These are phyloP conservation scores for Doris montereyensis DNA, from an alignment of 2,888 invertebrate genomes.

Conservation along the genomic window DNA sequence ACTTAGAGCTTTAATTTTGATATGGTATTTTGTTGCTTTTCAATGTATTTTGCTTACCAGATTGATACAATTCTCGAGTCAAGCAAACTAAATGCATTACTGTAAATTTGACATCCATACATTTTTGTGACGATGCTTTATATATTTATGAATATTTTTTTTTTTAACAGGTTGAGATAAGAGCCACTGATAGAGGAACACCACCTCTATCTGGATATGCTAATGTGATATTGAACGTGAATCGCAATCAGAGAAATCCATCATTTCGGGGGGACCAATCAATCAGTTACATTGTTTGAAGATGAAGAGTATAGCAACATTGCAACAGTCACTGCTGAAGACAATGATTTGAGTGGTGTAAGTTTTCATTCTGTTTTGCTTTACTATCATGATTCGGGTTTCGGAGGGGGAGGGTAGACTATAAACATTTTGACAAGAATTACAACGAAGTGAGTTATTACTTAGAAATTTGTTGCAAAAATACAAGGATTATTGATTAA, in stretches of 20 bases:
- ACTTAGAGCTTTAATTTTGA: too few relatives aligned
- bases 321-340: slow-evolving; percentile 34
- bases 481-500: too few relatives aligned
- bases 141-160: not conserved
- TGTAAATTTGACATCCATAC: too few relatives aligned
- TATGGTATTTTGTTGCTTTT: not conserved
- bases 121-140: not conserved
- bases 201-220: slow-evolving; percentile 50
- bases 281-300: slow-evolving; percentile 34
- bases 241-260: slow-evolving; percentile 34
- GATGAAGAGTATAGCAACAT: slow-evolving; percentile 5
- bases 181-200: slow-evolving; percentile 49
- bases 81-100: not conserved
- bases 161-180: slow-evolving; percentile 28
- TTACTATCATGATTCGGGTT: too few relatives aligned
- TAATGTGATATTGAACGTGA: slow-evolving; percentile 30
- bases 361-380: too few relatives aligned
- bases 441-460: too few relatives aligned
- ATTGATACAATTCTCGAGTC: not conserved
- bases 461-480: too few relatives aligned
- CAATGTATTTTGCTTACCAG: not conserved
- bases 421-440: too few relatives aligned
- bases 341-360: slow-evolving; percentile 38
- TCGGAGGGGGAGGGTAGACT: too few relatives aligned
- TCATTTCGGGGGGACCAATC: slow-evolving; percentile 5